Percentiles rank a stretch among this genome's conserved stretches.
Conservation (phyloP, 2,113 vertebrate genomes). For the Actinemys pallida region DNA sequence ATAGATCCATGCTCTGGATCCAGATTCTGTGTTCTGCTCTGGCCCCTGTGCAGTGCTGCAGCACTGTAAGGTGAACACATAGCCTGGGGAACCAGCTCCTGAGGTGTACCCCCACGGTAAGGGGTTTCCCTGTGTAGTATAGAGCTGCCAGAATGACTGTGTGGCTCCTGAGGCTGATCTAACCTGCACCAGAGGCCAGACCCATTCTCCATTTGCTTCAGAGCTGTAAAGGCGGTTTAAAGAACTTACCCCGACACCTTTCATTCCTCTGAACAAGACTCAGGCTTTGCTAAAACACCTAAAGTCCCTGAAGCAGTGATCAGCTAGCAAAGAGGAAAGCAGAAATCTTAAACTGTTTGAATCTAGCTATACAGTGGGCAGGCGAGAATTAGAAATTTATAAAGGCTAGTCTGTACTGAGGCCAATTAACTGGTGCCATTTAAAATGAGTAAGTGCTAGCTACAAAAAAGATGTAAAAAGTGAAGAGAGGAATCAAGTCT, state of each 20-base stretch:
- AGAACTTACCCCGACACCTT: background rate
- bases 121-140: background rate
- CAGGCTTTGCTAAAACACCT: background rate
- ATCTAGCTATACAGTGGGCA: slow-evolving; percentile 3
- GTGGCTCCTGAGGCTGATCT: background rate
- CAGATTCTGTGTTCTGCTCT: rapidly evolving
- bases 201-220: too few species aligned
- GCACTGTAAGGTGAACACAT: too few species aligned
- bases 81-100: too few species aligned
- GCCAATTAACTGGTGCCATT: background rate
- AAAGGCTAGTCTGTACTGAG: background rate
- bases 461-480: too few species aligned
- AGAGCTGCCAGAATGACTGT: background rate
- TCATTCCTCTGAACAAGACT: too few species aligned
- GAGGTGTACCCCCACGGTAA: too few species aligned
- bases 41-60: too few species aligned
- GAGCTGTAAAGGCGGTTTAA: background rate
- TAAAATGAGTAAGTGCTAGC: background rate
- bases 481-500: too few species aligned
- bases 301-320: background rate
- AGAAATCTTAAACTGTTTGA: background rate
- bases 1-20: background rate
- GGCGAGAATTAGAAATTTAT: background rate
- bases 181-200: background rate
- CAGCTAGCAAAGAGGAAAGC: rapidly evolving